Evolutionary conservation across 2,113 vertebrate genomes (phyloP).

Genomic region (Rhynchomys soricoides): DNA sequence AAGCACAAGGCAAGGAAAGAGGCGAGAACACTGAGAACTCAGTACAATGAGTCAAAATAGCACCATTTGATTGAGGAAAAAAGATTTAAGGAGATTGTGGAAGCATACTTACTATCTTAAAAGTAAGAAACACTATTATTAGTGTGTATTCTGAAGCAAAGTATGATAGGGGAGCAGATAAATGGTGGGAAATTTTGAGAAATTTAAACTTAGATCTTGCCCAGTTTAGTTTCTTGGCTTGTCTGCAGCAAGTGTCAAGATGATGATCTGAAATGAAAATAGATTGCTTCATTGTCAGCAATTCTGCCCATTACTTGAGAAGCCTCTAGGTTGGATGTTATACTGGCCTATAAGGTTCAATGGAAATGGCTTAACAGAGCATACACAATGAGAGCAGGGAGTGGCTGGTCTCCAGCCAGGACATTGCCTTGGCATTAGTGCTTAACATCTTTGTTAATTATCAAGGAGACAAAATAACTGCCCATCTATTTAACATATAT

Average conservation of each 20-base stretch:
- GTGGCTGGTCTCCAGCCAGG: constrained; percentile 53
- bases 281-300: not conserved
- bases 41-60: constrained; percentile 20
- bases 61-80: not conserved
- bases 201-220: constrained; percentile 18
- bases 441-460: constrained; percentile 70
- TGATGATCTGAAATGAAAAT: not conserved
- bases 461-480: constrained; percentile 51
- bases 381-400: constrained; percentile 56
- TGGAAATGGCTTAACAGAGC: constrained; percentile 73
- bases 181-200: constrained; percentile 21
- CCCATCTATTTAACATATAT: not conserved
- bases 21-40: not conserved
- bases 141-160: not conserved
- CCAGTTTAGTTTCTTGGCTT: constrained; percentile 41
- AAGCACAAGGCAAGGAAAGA: constrained; percentile 14
- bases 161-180: not conserved
- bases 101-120: constrained; percentile 19
- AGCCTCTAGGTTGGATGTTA: constrained; percentile 49
- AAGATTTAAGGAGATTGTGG: constrained; percentile 12
- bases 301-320: constrained; percentile 32
- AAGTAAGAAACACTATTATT: constrained; percentile 31
- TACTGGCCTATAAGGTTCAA: constrained; percentile 61
- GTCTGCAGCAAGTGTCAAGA: constrained; percentile 15
- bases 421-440: constrained; percentile 43